A percentile compares a stretch with the other conserved stretches of the same genome.
These are phyloP conservation scores for Pyrrhosoma nymphula DNA, from an alignment of 2,888 invertebrate species.

Conservation along the genomic window DNA sequence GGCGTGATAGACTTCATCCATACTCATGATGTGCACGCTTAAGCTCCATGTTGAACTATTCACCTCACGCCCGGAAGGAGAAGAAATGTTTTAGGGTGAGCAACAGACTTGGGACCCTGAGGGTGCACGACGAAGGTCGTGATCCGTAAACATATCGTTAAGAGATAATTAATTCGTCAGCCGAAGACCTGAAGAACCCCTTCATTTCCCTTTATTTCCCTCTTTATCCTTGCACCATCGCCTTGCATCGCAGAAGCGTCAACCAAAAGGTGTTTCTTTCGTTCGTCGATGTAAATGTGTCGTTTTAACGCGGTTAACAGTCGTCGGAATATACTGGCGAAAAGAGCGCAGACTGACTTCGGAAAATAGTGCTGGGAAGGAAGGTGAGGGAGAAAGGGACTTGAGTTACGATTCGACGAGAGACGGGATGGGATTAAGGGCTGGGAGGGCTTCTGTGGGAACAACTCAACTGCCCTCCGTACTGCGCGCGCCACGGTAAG, in stretches of 20 bases:
- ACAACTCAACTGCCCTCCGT: constrained; percentile 11
- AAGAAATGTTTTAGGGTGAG: not conserved
- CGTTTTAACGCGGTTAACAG: not conserved
- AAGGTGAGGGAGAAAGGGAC: not conserved
- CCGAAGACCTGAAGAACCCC: not conserved
- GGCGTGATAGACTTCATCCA: not conserved
- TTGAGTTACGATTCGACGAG: constrained; percentile 4
- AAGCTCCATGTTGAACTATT: not conserved
- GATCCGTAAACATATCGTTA: constrained; percentile 8
- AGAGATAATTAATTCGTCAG: not conserved
- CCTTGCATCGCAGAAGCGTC: not conserved
- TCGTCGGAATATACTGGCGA: not conserved
- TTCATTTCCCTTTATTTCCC: not conserved
- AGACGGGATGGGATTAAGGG: not conserved
- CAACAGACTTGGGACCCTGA: not conserved
- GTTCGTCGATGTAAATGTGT: not conserved
- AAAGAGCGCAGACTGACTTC: not conserved
- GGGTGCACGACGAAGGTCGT: not conserved
- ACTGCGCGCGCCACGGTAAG: not conserved
- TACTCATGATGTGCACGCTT: not conserved
- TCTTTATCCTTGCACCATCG: not conserved
- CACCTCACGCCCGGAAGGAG: not conserved
- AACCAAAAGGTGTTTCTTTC: not conserved
- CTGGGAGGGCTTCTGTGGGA: constrained; percentile 3
- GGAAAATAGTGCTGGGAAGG: not conserved